Evolutionary conservation across 2,888 invertebrate species (phyloP).

Genomic region (Pristionchus maxplancki): DNA sequence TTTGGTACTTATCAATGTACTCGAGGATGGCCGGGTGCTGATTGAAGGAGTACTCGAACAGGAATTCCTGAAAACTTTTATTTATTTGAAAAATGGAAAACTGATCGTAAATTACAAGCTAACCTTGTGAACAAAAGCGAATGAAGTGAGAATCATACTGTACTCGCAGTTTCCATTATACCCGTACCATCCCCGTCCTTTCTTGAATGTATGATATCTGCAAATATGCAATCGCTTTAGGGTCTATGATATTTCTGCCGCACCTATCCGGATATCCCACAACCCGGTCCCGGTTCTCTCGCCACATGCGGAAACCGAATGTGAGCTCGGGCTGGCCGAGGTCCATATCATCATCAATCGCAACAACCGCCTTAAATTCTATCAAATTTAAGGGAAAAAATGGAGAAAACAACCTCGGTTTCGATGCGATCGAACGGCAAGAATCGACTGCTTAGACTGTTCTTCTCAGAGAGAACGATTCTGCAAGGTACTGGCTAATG

Average conservation of each 20-base stretch:
- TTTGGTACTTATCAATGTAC: conserved; percentile 97
- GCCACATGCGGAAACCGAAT: conserved; percentile 98
- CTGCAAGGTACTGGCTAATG: background rate
- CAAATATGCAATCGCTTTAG: no score
- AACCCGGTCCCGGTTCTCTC: conserved; percentile 93
- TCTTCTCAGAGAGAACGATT: background rate
- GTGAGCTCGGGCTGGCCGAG: conserved; percentile 96
- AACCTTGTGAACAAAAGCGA: background rate
- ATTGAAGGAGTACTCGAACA: conserved; percentile 93
- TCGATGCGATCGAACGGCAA: background rate
- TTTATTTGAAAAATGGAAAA: background rate
- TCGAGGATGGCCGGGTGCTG: conserved; percentile 94
- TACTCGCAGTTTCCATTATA: background rate
- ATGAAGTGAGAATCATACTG: background rate
- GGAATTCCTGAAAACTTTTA: conserved; percentile 85
- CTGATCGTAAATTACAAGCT: background rate
- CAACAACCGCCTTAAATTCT: background rate
- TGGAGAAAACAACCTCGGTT: conserved; percentile 79
- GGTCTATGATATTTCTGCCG: background rate
- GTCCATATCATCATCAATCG: conserved; percentile 93
- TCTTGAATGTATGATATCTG: background rate
- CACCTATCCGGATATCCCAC: conserved; percentile 94
- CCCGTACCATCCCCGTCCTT: background rate
- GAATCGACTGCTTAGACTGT: background rate
- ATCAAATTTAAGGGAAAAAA: background rate